Evolutionary conservation across 1,140 invertebrate species (phyloP).

Genomic region (Bacillus rossius): DNA sequence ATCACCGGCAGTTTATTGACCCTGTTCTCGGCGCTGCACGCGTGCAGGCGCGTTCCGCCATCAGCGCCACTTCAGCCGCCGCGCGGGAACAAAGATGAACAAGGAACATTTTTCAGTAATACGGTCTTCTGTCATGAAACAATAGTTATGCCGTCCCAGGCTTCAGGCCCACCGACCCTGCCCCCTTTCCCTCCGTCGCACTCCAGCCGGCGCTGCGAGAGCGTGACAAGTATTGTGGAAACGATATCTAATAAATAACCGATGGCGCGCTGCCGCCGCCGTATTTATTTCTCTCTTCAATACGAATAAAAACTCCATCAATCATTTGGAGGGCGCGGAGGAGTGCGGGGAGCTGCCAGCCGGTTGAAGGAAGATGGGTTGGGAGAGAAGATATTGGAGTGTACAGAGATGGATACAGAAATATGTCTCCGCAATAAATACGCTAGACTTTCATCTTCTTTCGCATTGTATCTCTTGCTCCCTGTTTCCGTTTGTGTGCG

Average conservation of each 20-base stretch:
- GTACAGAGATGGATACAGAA: background rate
- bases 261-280: background rate
- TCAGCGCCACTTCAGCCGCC: too few species aligned
- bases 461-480: too few species aligned
- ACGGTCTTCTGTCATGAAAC: slow-evolving; percentile 13
- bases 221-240: slow-evolving; percentile 15
- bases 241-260: slow-evolving; percentile 19
- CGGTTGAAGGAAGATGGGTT: background rate
- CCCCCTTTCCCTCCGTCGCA: background rate
- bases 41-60: too few species aligned
- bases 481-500: too few species aligned
- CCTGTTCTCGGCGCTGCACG: too few species aligned
- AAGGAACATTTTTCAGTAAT: too few species aligned
- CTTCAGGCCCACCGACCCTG: slow-evolving; percentile 1
- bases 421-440: too few species aligned
- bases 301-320: slow-evolving; percentile 17
- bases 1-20: too few species aligned
- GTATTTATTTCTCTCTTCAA: slow-evolving; percentile 5
- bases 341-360: background rate
- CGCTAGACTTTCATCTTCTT: too few species aligned
- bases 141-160: background rate
- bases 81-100: too few species aligned
- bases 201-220: background rate
- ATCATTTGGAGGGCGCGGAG: background rate
- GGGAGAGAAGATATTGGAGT: background rate